phyloP scores from a whole-genome alignment of 2,888 invertebrate genomes.

The Miltochrista miniata region DNA sequence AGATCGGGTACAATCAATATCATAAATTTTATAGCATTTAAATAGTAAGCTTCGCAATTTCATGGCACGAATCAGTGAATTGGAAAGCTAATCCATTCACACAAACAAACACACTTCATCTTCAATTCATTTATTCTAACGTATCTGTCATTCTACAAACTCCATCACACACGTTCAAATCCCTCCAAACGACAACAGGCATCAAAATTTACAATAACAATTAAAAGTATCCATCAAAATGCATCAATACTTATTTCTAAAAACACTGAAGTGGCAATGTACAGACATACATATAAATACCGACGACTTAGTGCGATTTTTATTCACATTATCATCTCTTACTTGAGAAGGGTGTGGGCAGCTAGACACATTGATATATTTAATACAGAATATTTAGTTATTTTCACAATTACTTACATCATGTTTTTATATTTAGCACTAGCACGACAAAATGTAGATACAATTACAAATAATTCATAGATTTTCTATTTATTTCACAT shows the following conservation, averaged over 20 bases:
- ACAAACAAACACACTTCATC: no score
- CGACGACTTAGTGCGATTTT: constrained; percentile 34
- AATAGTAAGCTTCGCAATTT: no score
- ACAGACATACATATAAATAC: constrained; percentile 27
- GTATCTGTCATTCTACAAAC: not conserved
- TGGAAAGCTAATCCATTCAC: no score
- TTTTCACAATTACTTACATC: constrained; percentile 11
- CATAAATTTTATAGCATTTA: no score
- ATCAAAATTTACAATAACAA: constrained; percentile 44
- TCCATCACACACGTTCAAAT: constrained; percentile 25
- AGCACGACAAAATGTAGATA: constrained; percentile 27
- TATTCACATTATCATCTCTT: constrained; percentile 19
- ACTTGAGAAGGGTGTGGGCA: not conserved
- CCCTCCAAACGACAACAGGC: constrained; percentile 36
- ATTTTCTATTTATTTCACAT: constrained; percentile 21
- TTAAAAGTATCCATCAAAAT: constrained; percentile 49
- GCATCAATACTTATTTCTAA: constrained; percentile 43
- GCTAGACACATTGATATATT: constrained; percentile 3
- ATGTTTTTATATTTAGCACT: constrained; percentile 20
- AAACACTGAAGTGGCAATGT: constrained; percentile 40
- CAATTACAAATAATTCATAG: constrained; percentile 10
- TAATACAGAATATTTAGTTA: constrained; percentile 2
- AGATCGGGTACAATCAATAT: no score
- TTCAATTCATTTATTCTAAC: no score
- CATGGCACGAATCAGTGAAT: no score